These are phyloP conservation scores for Calcarius ornatus DNA, from an alignment of 2,113 vertebrate species.

Conservation along the genomic window DNA sequence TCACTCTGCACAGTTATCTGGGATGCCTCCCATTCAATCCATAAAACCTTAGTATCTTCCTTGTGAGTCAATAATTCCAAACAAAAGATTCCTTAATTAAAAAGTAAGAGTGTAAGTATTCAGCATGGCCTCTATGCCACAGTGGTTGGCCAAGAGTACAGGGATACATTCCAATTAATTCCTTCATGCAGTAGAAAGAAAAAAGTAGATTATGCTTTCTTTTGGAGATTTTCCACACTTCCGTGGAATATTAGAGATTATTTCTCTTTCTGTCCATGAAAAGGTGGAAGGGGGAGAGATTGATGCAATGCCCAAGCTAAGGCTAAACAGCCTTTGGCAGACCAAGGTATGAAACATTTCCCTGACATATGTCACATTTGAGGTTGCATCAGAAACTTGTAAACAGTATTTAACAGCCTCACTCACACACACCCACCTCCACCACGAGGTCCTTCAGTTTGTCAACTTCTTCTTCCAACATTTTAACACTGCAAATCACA, in stretches of 20 bases:
- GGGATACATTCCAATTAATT: not conserved
- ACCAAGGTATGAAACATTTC: not conserved
- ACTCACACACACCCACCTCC: constrained; percentile 73
- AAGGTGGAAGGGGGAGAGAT: not conserved
- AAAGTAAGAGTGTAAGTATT: not conserved
- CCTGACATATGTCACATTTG: not conserved
- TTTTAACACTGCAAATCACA: constrained; percentile 73
- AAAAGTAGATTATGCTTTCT: not conserved
- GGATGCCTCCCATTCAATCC: constrained; percentile 61
- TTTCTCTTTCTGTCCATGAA: not conserved
- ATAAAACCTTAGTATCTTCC: constrained; percentile 29
- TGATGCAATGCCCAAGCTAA: not conserved
- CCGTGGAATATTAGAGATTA: not conserved
- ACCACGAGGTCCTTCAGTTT: constrained; percentile 80
- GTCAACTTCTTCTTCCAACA: constrained; percentile 82
- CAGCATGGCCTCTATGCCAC: not conserved
- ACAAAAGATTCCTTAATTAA: constrained; percentile 42
- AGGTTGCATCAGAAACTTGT: not conserved
- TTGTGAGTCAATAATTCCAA: constrained; percentile 45
- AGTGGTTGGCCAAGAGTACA: not conserved
- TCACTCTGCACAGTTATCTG: constrained; percentile 64
- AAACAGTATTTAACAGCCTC: not conserved
- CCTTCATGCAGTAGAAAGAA: not conserved
- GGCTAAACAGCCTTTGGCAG: not conserved
- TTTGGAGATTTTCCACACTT: not conserved